These are phyloP conservation scores for Poliocrania exsul DNA, from an alignment of 2,797 vertebrate species.

Conservation along the genomic window DNA sequence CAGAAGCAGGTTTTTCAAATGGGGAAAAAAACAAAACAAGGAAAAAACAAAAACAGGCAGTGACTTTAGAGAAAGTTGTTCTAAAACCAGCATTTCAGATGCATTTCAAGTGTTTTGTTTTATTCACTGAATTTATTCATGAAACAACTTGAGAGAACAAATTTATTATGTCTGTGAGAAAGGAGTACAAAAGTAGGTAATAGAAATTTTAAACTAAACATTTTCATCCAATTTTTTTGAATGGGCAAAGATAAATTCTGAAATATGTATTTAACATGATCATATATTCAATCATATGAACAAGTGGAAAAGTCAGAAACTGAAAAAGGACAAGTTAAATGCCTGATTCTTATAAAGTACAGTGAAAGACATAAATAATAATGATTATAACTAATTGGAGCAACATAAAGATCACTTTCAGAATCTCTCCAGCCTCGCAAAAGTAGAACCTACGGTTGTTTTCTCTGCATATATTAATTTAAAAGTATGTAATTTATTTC, in stretches of 20 bases:
- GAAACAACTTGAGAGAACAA: background rate
- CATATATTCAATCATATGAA: background rate
- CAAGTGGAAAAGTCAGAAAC: background rate
- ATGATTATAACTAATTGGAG: background rate
- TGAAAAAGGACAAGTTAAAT: background rate
- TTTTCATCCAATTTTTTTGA: background rate
- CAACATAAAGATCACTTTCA: background rate
- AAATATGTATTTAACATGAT: background rate
- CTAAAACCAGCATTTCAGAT: background rate
- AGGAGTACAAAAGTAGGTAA: rapidly evolving
- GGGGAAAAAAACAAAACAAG: background rate
- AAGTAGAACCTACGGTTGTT: rapidly evolving
- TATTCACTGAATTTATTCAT: background rate
- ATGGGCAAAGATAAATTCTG: background rate
- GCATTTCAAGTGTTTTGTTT: background rate
- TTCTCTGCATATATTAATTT: background rate
- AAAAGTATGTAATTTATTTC: background rate
- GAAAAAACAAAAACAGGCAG: background rate
- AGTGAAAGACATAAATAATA: rapidly evolving
- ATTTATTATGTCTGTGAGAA: background rate
- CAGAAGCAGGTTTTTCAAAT: background rate
- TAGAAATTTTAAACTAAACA: background rate
- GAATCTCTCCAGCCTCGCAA: background rate
- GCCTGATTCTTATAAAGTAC: background rate
- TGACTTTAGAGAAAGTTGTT: background rate